Evolutionary conservation across 1,140 invertebrate species (phyloP).

Genomic region (Oedothorax gibbosus): DNA sequence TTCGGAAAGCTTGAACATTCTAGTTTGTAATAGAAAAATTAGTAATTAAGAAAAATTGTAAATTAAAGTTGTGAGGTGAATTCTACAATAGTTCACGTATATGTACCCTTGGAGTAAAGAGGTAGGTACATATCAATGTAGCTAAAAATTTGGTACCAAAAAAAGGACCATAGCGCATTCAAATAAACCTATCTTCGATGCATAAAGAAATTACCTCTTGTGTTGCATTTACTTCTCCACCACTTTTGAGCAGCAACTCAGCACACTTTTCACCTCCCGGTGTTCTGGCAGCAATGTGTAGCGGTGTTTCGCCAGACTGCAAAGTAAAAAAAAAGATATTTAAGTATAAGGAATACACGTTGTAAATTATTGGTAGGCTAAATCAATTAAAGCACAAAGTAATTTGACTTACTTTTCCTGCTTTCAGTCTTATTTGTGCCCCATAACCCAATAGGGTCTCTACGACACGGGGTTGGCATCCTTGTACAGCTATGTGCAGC

Average conservation of each 20-base stretch:
- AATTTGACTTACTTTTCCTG: slow-evolving; percentile 70
- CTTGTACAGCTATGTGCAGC: slow-evolving; percentile 98
- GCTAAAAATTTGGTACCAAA: too few species aligned
- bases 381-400: neutral
- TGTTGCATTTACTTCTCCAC: slow-evolving; percentile 89
- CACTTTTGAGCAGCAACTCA: slow-evolving; percentile 96
- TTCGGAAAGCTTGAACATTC: too few species aligned
- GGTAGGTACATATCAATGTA: too few species aligned
- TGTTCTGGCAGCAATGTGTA: slow-evolving; percentile 94
- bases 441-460: slow-evolving; percentile 96
- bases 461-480: slow-evolving; percentile 93
- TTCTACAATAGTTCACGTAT: too few species aligned
- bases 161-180: too few species aligned
- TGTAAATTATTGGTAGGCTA: neutral
- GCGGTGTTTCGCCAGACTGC: slow-evolving; percentile 83
- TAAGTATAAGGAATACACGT: neutral
- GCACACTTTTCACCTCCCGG: slow-evolving; percentile 95
- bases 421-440: slow-evolving; percentile 95
- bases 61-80: too few species aligned
- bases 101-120: too few species aligned
- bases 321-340: neutral
- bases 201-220: slow-evolving; percentile 66
- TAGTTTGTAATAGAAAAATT: too few species aligned
- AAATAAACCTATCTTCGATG: too few species aligned
- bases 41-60: too few species aligned